Evolutionary conservation across 2,797 vertebrate species (phyloP).

Genomic region (Falco rusticolus): DNA sequence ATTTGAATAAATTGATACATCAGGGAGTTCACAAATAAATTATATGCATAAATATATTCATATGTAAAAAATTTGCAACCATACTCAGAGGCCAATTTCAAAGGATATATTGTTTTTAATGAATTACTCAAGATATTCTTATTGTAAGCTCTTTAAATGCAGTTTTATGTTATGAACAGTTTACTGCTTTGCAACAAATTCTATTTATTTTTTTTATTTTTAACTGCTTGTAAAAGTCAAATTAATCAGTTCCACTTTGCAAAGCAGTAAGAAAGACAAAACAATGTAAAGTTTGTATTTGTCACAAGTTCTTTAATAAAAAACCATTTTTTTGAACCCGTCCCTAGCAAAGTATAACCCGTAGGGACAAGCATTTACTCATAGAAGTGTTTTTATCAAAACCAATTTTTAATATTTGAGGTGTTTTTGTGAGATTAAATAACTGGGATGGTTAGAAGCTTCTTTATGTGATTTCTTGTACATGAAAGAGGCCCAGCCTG

Average conservation of each 20-base stretch:
- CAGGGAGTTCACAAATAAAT: not conserved
- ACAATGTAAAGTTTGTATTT: not conserved
- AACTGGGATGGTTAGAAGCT: not conserved
- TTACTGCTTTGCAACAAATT: not conserved
- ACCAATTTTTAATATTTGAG: not conserved
- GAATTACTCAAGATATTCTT: slow-evolving; percentile 14
- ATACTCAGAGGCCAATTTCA: not conserved
- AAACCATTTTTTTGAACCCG: not conserved
- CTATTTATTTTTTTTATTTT: slow-evolving; percentile 16
- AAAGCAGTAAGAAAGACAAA: not conserved
- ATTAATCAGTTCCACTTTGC: slow-evolving; percentile 6
- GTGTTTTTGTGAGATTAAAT: not conserved
- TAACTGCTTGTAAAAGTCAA: not conserved
- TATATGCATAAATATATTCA: not conserved
- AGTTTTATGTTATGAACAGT: not conserved
- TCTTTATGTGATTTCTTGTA: not conserved
- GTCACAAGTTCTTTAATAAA: not conserved
- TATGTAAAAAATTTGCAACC: not conserved
- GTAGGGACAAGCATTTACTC: not conserved
- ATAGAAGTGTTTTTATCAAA: not conserved
- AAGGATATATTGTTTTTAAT: not conserved
- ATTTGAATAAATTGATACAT: not conserved
- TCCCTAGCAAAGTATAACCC: not conserved
- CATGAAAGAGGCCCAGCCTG: not conserved
- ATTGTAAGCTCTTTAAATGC: not conserved